Base-by-base conservation (phyloP, 2,888 invertebrate species). In the Heteromurus nitidus region DNA sequence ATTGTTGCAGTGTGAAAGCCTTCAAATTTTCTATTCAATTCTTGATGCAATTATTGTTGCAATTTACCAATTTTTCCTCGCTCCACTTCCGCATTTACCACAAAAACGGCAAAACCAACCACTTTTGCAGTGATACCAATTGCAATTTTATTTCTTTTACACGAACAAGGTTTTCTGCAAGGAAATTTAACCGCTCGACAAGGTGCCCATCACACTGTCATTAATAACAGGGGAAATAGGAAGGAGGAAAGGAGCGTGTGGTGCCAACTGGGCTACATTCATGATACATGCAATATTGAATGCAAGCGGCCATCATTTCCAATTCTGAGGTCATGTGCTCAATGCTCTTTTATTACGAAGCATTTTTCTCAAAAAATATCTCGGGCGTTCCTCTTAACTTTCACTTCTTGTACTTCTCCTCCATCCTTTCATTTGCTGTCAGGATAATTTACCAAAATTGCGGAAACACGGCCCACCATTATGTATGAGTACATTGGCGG, bases 361-460 rank as follows among this genome's bases (percentile, higher is more conserved):
- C 67, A 75, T 42, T 72, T 60, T 64, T 2, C 44, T 24, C 44
- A 31, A n/a, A 60, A 28, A 67, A 55, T 75, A 75, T 67, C 74
- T 67, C 55, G 64, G 74, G 58, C 74, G 65, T 74, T 74, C 31
- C 55, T 22, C 44, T 22, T 22, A 67, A 67, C 47, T 67, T 67
- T 67, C 58, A 28, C 67, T 74, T 64, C 13, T 64, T 64, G 24
- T 26, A 44, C 24, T 26, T 55, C n/a, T 55, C 74, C 26, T 31
- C 30, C 9, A 58, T 67, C 68, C 68, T 68, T 67, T 60, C 58
- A 76, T 76, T 76, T 68, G 44, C 53, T 69, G 69, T 62, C 62
- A 77, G 69, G 69, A 69, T 70, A 77, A 69, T 77, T 77, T 69
- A 69, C 50, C 16, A 62, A 77, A 77, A 69, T 77, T 70, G 62